Evolutionary conservation across 2,888 invertebrate species (phyloP), one percentile per base, ranked within the genome.

Genomic region (Chrysotoxum bicinctum): DNA sequence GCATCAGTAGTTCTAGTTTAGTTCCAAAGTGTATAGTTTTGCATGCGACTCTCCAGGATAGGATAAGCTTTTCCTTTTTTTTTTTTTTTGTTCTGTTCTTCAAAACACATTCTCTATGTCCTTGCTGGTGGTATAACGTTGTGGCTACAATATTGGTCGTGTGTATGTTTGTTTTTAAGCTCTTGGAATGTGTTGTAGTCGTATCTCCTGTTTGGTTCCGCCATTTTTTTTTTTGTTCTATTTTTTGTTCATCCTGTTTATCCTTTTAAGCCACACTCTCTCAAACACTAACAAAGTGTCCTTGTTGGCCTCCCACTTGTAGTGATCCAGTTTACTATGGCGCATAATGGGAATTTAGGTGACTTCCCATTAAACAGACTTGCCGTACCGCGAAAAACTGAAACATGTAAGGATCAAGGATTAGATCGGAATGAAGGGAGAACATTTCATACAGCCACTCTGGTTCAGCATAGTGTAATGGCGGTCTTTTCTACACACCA

Each of bases 291-390:
- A 43, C 76, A 37, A 60, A 52, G 60, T 32, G 40, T 66, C 35
- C 54, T 69, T 62, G 60, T 52, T 62, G 62, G 60, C 60, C 64
- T 14, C 52, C 52, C 32, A 19, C 52, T 37, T 40, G 54, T 19
- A 10, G 12, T 75, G 69, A 70, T 64, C 75, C 69, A 64, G 75
- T 80, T 69, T 40, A 9, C 45, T 66, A 14, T 69, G 30, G 40
- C 23, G 69, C 68, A 72, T 72, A 75, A 80, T 79, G 84, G 60
- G 66, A 76, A 84, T 84, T 84, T 76, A 80, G 79, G 79, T 84
- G 74, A 84, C 84, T 80, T 40, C 21, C 23, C 40, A 5, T 26
- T 26, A 12, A 60, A 37, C 58, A 52, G 50, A 72, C 74, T 9
- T 60, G 45, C 21, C 30, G 19, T 37, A 19, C 75, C 64, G 76